Base-by-base conservation (phyloP, 2,113 vertebrate genomes). In the Oxygymnocypris stewartii region DNA sequence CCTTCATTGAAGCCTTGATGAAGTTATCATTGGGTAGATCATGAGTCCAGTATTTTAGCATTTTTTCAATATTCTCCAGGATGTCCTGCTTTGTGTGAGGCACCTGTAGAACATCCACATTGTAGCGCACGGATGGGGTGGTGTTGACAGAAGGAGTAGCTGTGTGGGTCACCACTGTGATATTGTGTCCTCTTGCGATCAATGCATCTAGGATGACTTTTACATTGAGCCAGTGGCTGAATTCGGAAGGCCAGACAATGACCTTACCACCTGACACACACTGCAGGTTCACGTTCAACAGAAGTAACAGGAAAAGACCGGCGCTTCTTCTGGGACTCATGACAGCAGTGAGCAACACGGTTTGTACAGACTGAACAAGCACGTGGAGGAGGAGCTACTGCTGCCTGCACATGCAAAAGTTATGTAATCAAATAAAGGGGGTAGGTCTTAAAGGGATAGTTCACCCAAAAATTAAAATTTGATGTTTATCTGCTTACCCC, bases 191-290 rank as follows among this genome's bases (percentile, higher is more conserved):
- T 28, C 87, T 92, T 1, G 78, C 44, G 0, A 59, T 20, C 3
- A 95, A 81, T 18, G 88, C 81, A 0, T 94, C 90, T 13, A 94
- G 79, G 44, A 93, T 85, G 3, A 6, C 65, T 86, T 91, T 92
- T 0, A 92, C 0, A 42, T 92, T 94, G 51, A 94, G 90, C 92
- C 92, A 94, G 49, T 94, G 94, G 67, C 93, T 95, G 88, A 91
- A 88, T 23, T 93, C 93, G 4, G 79, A 89, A 1, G 93, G 93
- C 93, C 92, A 94, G 2, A 92, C 87, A 14, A 94, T 85, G 4
- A 94, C 75, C 79, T 94, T 94, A 5, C 90, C 91, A 71, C 77
- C 78, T 28, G 71, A 77, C 5, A 82, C 87, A 44, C 5, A 13
- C 31, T 14, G 63, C 69, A 76, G 78, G 69, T 51, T 42, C 35